A percentile compares a stretch with the other conserved stretches of the same genome.
Conservation (phyloP, 2,113 vertebrate species). For the Nycticorax nycticorax region DNA sequence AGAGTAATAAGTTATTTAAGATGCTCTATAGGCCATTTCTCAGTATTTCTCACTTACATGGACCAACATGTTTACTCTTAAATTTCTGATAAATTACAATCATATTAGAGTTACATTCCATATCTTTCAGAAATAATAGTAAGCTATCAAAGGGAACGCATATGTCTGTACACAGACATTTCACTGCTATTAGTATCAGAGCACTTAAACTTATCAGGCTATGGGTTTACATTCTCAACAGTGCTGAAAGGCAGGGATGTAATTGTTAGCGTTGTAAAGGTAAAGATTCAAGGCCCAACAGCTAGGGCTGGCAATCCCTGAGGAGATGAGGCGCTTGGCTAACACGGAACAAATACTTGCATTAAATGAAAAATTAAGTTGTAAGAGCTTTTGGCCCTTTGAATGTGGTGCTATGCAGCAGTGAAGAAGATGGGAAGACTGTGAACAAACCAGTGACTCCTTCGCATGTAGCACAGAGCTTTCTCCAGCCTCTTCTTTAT, state of each 20-base stretch:
- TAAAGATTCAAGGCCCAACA: background rate
- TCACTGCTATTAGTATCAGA: background rate
- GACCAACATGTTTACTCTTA: background rate
- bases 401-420: background rate
- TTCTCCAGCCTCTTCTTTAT: background rate
- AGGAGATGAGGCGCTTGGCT: background rate
- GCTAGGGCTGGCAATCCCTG: background rate
- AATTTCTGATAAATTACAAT: background rate
- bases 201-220: background rate
- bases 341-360: background rate
- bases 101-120: background rate
- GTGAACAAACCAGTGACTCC: background rate
- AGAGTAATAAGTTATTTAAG: constrained; percentile 12
- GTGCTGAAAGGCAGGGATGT: background rate
- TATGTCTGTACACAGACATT: background rate
- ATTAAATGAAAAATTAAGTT: background rate
- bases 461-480: background rate
- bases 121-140: background rate
- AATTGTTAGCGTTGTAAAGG: background rate
- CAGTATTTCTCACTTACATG: background rate
- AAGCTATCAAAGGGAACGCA: background rate
- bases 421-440: background rate
- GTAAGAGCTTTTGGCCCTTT: background rate
- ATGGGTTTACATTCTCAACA: background rate
- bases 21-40: background rate